Evolutionary conservation across 1,140 invertebrate species (phyloP), one percentile per base, ranked within the genome.

Genomic region (Drosophila saltans): DNA sequence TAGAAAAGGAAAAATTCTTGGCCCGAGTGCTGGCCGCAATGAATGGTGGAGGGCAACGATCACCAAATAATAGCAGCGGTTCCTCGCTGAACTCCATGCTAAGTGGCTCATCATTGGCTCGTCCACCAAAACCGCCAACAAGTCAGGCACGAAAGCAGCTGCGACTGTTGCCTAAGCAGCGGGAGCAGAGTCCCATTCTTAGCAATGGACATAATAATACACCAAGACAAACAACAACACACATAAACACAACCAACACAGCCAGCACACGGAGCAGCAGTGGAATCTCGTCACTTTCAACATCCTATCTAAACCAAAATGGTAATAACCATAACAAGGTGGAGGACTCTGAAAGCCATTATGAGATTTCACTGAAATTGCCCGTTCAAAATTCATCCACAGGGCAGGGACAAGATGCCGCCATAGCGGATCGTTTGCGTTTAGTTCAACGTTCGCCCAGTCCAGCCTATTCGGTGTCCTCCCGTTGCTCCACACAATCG

Each of bases 341-440:
- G 57, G 66, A 59, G 66, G 73, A 73, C 30, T 24, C 41, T 75
- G 84, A 88, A 69, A 91, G 71, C 66, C 78, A 76, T 62, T 83
- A 91, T 69, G 81, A 92, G 69, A 66, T 91, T 28, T 81, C 80
- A 72, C 71, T 92, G 66, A 92, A 90, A 81, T 72, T 92, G 75
- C 91, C 91, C 63, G 61, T 92, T 40, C 65, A 81, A 40, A 78
- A 78, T 67, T 64, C 91, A 78, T 69, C 70, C 61, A 68, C 78
- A 67, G 69, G 24, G 11, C 28, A 72, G 26, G 43, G 8, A 36
- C 5, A 67, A 1, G 80, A 74, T 43, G 57, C 59, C 28, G 57
- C 59, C 28, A 71, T 74, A 8, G 30, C 59, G 39, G 83, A 91
- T 55, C 85, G 85, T 1, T 36, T 88, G 48, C 84, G 76, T 10